These are phyloP conservation scores for Arothron firmamentum DNA, from an alignment of 2,113 vertebrate genomes.

Conservation along the genomic window DNA sequence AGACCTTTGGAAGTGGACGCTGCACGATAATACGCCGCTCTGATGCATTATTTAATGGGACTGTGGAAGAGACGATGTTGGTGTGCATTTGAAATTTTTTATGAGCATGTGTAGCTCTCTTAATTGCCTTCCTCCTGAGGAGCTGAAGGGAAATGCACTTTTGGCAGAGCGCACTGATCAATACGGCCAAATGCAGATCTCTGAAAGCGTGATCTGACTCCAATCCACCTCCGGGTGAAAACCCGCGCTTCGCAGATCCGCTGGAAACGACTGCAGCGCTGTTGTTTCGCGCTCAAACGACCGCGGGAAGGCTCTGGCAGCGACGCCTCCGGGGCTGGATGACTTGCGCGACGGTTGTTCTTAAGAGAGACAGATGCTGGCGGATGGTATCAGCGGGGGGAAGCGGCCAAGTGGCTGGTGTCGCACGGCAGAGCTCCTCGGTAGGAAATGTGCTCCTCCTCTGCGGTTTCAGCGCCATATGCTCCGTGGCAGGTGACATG, in stretches of 20 bases:
- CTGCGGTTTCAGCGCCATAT: slow-evolving; percentile 36
- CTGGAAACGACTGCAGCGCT: neutral
- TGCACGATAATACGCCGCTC: slow-evolving; percentile 58
- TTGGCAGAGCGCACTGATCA: slow-evolving; percentile 60
- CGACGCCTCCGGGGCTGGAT: slow-evolving; percentile 11
- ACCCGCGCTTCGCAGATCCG: neutral
- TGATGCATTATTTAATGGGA: slow-evolving; percentile 69
- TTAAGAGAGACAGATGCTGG: slow-evolving; percentile 44
- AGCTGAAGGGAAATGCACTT: slow-evolving; percentile 58
- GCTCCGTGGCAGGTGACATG: slow-evolving; percentile 23
- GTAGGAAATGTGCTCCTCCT: slow-evolving; percentile 12
- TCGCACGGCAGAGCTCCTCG: slow-evolving; percentile 10
- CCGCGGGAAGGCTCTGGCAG: slow-evolving; percentile 30
- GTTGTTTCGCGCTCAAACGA: slow-evolving; percentile 40
- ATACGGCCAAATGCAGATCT: slow-evolving; percentile 50
- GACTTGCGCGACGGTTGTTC: slow-evolving; percentile 28
- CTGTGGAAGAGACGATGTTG: slow-evolving; percentile 56
- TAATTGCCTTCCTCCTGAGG: slow-evolving; percentile 62
- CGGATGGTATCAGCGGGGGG: slow-evolving; percentile 37
- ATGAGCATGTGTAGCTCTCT: slow-evolving; percentile 46
- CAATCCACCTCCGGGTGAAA: slow-evolving; percentile 62
- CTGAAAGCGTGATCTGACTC: slow-evolving; percentile 60
- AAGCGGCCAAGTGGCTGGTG: slow-evolving; percentile 24
- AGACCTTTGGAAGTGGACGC: slow-evolving; percentile 36
- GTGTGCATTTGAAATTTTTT: slow-evolving; percentile 54